Evolutionary conservation across 2,113 vertebrate genomes (phyloP).

Genomic region (Centrocercus urophasianus): DNA sequence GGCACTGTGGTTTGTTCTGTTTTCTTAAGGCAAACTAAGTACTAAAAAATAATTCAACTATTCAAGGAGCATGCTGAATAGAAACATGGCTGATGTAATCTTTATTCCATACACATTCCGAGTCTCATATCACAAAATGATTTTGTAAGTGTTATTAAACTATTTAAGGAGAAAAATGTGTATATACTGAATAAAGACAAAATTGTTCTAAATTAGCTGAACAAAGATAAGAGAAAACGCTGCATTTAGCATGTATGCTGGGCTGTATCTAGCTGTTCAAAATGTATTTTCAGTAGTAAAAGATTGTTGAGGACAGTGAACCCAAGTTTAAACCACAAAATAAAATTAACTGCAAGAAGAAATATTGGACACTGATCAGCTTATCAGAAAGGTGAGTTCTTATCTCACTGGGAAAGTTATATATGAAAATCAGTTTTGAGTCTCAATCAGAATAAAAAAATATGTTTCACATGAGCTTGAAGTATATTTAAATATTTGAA

Average conservation of each 20-base stretch:
- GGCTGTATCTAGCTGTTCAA: not conserved
- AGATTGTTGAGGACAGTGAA: not conserved
- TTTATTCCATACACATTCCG: not conserved
- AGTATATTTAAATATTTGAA: not conserved
- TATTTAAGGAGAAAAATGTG: not conserved
- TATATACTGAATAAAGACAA: not conserved
- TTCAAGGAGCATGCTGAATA: not conserved
- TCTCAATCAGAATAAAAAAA: not conserved
- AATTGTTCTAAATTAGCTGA: not conserved
- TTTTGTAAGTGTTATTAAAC: not conserved
- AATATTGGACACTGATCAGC: not conserved
- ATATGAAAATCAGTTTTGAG: not conserved
- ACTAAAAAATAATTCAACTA: not conserved
- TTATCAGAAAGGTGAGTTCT: not conserved
- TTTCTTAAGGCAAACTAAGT: not conserved
- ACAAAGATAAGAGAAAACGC: not conserved
- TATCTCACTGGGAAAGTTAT: not conserved
- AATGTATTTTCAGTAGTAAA: not conserved
- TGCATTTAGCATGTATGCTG: not conserved
- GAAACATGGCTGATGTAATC: not conserved
- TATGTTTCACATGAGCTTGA: not conserved
- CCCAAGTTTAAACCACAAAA: not conserved
- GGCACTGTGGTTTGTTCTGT: not conserved
- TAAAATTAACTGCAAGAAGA: not conserved
- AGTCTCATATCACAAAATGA: not conserved